Base-by-base conservation (phyloP, 2,888 invertebrate species). In the Octonoba sinensis region DNA sequence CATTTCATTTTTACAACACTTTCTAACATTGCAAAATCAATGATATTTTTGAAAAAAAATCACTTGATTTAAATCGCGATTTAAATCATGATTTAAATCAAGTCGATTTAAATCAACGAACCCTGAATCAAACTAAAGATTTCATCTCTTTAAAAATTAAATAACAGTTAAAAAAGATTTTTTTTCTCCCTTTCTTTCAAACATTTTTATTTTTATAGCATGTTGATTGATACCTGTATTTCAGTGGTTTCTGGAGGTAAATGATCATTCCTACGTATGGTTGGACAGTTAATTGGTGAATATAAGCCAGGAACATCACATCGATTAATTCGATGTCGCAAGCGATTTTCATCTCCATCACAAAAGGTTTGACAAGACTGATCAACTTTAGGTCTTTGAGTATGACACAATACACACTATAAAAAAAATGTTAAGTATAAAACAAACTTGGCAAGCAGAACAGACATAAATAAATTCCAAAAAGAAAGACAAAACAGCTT, bases 341-440 rank as follows among this genome's bases (percentile, higher is more conserved):
- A 57, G 36, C 77, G 57, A 44, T 70, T 44, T 15, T 81, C 81
- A 47, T 84, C 84, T 70, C 71, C 60, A 22, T 84, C 84, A 18
- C 72, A 18, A 4, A 71, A 36, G 46, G 71, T 79, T n/a, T 81
- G 77, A 44, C 64, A 71, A 54, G 84, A 70, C 16, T 67, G 73
- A 27, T 77, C 84, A 12, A 54, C 51, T 66, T 77, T 81, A 18
- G 84, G 81, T 18, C 82, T 72, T 47, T 46, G 16, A 16, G 84
- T 73, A 67, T 84, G 84, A 64, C 84, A 84, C 27, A 84, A 60
- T 59, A 84, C 77, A 73, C 84, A 84, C 84, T 84, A 59, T 13
- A 73, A 54, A 69, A 44, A 27, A 57, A 59, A n/a, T 16, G 16
- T 60, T 60, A 16, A 13, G 13, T 59, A 20, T 13, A 59, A 20